Conservation (phyloP, 2,888 invertebrate genomes). For the Leucophenga montana region DNA sequence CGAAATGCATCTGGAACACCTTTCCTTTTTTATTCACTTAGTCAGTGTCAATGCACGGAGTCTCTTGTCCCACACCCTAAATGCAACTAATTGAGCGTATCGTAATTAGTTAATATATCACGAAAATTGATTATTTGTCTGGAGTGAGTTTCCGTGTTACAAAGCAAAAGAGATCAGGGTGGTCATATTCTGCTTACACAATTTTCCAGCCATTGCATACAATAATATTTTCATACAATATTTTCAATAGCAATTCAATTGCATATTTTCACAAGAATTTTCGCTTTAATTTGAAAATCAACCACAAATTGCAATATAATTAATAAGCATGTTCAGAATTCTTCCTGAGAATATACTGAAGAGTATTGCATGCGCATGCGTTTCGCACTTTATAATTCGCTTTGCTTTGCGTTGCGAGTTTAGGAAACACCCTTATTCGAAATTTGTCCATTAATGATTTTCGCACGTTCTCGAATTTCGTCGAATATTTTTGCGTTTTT, state of each 20-base stretch:
- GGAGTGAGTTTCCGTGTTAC: not conserved
- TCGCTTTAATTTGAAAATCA: not conserved
- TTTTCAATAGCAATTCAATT: too few species aligned
- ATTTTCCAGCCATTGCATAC: not conserved
- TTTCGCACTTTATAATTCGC: constrained; percentile 39
- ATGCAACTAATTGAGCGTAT: constrained; percentile 61
- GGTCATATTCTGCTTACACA: not conserved
- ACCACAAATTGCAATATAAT: constrained; percentile 20
- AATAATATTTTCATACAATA: not conserved
- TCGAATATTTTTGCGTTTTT: constrained; percentile 4
- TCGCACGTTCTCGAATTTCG: constrained; percentile 22
- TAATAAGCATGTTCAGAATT: not conserved
- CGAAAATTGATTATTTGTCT: constrained; percentile 34
- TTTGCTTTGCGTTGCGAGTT: constrained; percentile 32
- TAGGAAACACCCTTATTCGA: constrained; percentile 8
- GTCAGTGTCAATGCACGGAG: constrained; percentile 42
- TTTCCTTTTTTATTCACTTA: constrained; percentile 30
- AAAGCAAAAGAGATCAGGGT: not conserved
- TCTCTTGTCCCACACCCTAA: constrained; percentile 43
- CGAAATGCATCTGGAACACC: not conserved
- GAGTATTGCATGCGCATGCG: constrained; percentile 5
- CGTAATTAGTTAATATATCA: constrained; percentile 60
- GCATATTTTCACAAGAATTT: too few species aligned
- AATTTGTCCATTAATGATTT: constrained; percentile 24
- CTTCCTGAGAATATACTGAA: not conserved